Base-by-base conservation (phyloP, 2,113 vertebrate genomes). In the Cryptoleucopteryx plumbea region DNA sequence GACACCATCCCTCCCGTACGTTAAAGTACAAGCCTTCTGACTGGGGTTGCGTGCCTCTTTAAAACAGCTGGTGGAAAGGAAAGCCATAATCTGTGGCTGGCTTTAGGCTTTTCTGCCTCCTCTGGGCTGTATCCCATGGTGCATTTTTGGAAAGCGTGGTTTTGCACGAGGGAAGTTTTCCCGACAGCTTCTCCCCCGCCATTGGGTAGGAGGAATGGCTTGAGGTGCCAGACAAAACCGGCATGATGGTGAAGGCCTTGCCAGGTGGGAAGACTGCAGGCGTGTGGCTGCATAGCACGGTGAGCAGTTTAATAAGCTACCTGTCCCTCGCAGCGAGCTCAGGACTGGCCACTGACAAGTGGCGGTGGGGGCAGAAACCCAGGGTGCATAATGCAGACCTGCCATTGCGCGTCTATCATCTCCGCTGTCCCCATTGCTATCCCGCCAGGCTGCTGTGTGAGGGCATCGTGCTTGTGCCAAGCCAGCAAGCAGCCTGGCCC, bases 371-470 rank as follows among this genome's bases (percentile, higher is more conserved):
- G 21, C 32, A 7, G 34, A 77, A 84, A 62, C 7, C 27, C 1
- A 1, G 36, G 12, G 19, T 45, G 16, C 10, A 4, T 23, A 50
- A 16, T 27, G 17, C 53, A 87, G 59, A 13, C 7, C n/a, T 6
- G 0, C n/a, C 19, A 1, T 0, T 1, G 13, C 72, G 40, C 21
- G 1, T 9, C 59, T 36, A 22, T 56, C 40, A 22, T 56, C 40
- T 52, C 1, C 1, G 71, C 42, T 40, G 1, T 29, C 26, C 52
- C 26, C 52, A 6, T 29, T 53, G 52, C 52, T 53, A 17, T 10
- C 9, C 52, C 3, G 9, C 15, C 25, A 53, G 52, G 32, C 43
- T 43, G 55, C 48, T 38, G 50, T 29, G 4, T 1, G 25, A 65
- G 47, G 16, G 5, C 13, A 3, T 23, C 6, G 1, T 0, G 0